Base-by-base conservation (phyloP, 1,140 invertebrate species). In the Saccostrea echinata region DNA sequence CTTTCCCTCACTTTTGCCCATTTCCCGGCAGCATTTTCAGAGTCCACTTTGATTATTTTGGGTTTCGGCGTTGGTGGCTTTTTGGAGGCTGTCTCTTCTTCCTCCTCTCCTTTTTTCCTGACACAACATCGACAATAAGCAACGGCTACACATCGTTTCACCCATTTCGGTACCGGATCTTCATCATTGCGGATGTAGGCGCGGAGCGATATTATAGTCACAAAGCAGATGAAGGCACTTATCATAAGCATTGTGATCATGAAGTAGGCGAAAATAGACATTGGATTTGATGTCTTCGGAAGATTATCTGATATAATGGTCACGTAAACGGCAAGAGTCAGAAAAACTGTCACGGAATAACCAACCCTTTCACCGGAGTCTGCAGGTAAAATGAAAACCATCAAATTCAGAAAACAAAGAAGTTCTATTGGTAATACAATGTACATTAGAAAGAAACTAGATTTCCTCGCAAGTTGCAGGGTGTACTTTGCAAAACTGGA, bases 321-420 rank as follows among this genome's bases (percentile, higher is more conserved):
- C 53, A 92, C 91, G 13, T 92, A 91, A 51, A 94, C 92, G 24
- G 91, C 90, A 18, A 93, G 86, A 18, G 93, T 87, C 43, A 94
- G 88, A 30, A 94, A 92, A 18, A 92, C 90, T 0, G 92, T 93
- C 4, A 94, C 89, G 13, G 89, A 87, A 18, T 92, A 91, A 11
- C 85, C 91, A 0, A 94, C 90, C 71, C 92, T 92, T 84, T 93
- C 93, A n/a, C 92, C 93, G 27, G 88, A 89, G 33, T 91, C 92
- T 53, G 90, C 90, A 3, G 93, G 93, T 18, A 94, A 52, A n/a
- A 90, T 30, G 80, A 94, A 93, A 13, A 90, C 90, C 12, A 93
- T 88, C 12, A 90, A 85, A n/a, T 90, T 92, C 9, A 93, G 84
- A 57, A 93, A 86, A 30, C 88, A 90, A 27, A 94, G 83, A 21